phyloP scores from a whole-genome alignment of 2,888 invertebrate genomes.

The Nomada fucata region DNA sequence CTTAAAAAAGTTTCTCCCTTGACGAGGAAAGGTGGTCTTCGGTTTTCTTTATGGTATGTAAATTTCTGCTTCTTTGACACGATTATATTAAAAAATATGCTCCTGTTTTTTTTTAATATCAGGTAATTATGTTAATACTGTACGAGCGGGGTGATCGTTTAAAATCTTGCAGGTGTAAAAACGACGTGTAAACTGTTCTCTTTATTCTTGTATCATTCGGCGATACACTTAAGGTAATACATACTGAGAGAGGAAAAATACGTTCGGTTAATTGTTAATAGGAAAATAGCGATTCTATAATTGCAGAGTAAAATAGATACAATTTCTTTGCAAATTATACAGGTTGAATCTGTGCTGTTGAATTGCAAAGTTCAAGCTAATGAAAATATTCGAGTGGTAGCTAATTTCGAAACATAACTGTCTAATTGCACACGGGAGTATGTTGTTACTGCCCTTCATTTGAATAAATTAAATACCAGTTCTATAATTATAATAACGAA shows the following conservation, averaged over 20 bases:
- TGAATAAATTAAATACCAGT: neutral
- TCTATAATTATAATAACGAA: neutral
- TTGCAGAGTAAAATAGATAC: neutral
- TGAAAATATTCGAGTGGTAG: neutral
- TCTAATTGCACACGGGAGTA: neutral
- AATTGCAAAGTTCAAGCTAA: neutral
- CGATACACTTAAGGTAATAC: neutral
- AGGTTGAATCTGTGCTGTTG: neutral
- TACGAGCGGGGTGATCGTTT: too few species aligned
- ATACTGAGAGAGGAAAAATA: neutral
- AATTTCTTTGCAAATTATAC: neutral
- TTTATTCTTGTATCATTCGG: too few species aligned
- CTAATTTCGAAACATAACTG: neutral
- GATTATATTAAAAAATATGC: neutral
- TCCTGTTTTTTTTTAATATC: neutral
- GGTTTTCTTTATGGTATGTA: conserved; percentile 51
- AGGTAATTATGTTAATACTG: too few species aligned
- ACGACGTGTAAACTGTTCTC: too few species aligned
- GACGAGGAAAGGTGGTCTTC: conserved; percentile 32
- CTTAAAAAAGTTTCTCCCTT: conserved; percentile 37
- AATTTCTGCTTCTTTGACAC: neutral
- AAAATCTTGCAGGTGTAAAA: too few species aligned
- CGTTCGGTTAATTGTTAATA: neutral
- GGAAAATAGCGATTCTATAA: neutral
- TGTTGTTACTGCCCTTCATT: neutral